Base-by-base conservation (phyloP, 2,888 invertebrate genomes). In the Ecdyonurus torrentis region DNA sequence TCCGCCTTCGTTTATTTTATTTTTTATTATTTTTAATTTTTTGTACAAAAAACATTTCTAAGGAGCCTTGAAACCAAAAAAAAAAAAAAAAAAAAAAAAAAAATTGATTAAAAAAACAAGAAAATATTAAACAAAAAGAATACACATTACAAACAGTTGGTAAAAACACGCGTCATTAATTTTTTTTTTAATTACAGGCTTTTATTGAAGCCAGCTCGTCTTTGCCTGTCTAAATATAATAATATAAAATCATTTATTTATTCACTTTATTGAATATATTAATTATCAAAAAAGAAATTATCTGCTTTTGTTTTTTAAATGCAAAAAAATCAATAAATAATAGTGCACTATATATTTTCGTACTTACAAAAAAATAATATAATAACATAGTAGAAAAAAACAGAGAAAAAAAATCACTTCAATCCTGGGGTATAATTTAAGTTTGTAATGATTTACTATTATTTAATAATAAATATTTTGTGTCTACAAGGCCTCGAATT, bases 1-100 rank as follows among this genome's bases (percentile, higher is more conserved):
- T 59, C 63, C 65, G 63, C 62, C 63, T 64, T 64, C 62, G 63
- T 63, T 58, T 50, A 10, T 50, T 50, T 22, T 55, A 10, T 18
- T 20, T 20, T 65, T 64, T 66, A 66, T 64, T 64, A 62, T 65
- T 61, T 53, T 63, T 64, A 64, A 61, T 63, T 63, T 64, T 61
- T 64, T 67, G 65, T 66, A 64, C 66, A 67, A 65, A 67, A 67
- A 67, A 67, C 66, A 66, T 64, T 67, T 63, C 66, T 64, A 58
- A 55, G 63, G 64, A 67, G 66, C 67, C 66, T 63, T 65, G 65
- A 67, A 66, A 65, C 66, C 64, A 65, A 65, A 60, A 60, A 5
- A 60, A 60, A 23, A 59, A 20, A n/a, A n/a, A 59, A 22, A 59
- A 59, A 22, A 59, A 59, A 22, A 59, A 5, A 2, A 53, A 53